These are phyloP conservation scores for Sinocyclocheilus maitianheensis DNA, from an alignment of 2,113 vertebrate genomes.

Conservation along the genomic window DNA sequence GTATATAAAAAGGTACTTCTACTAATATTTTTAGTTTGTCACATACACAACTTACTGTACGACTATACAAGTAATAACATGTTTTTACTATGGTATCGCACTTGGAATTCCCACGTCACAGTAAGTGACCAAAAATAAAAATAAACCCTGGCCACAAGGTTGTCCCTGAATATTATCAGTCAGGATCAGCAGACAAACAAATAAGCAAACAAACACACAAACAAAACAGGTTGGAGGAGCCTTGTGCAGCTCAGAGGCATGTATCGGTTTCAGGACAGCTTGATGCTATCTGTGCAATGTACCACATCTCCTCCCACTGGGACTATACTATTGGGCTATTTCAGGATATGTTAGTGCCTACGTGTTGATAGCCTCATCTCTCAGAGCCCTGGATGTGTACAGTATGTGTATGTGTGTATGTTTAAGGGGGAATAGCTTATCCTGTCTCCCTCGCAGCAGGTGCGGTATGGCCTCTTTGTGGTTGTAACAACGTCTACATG, in stretches of 20 bases:
- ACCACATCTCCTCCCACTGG: slow-evolving; percentile 31
- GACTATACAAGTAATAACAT: too few relatives aligned
- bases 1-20: background rate
- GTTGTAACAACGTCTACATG: background rate
- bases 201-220: slow-evolving; percentile 15
- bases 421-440: background rate
- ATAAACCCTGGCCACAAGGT: background rate
- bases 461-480: background rate
- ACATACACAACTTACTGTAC: background rate
- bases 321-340: slow-evolving; percentile 55
- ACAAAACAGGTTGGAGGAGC: background rate
- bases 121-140: background rate
- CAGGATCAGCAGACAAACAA: slow-evolving; percentile 5
- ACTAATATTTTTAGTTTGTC: too few relatives aligned
- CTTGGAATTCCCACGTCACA: background rate
- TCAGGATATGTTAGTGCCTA: slow-evolving; percentile 61
- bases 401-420: background rate
- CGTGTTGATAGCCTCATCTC: slow-evolving; percentile 62
- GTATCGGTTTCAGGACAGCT: slow-evolving; percentile 13
- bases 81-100: background rate
- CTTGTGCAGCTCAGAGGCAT: background rate
- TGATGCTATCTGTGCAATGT: slow-evolving; percentile 29
- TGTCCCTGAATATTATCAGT: slow-evolving; percentile 1
- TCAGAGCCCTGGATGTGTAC: slow-evolving; percentile 5
- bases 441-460: background rate